Evolutionary conservation across 2,797 vertebrate genomes (phyloP).

Genomic region (Merluccius polli): DNA sequence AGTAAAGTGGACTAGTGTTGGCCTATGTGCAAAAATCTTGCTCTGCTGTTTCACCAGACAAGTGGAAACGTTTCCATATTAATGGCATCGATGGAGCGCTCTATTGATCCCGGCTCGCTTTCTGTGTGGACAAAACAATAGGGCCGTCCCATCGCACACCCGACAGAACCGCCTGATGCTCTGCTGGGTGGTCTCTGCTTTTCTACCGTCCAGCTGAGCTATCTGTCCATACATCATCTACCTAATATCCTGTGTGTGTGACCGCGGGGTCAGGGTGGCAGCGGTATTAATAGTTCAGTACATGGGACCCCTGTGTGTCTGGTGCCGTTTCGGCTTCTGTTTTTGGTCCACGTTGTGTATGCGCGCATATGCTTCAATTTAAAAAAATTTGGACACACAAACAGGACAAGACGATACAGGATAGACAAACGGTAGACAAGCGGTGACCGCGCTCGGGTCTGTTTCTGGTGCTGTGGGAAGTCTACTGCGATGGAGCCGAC

Average conservation of each 20-base stretch:
- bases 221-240: slow-evolving; percentile 43
- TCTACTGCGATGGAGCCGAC: not conserved
- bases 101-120: not conserved
- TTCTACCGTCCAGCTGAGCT: slow-evolving; percentile 34
- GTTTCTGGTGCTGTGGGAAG: not conserved
- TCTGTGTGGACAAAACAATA: not conserved
- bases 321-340: not conserved
- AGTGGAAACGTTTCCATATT: not conserved
- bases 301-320: slow-evolving; percentile 41
- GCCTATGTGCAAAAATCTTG: not conserved
- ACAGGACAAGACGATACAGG: too few relatives aligned
- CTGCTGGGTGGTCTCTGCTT: slow-evolving; percentile 50
- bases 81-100: not conserved
- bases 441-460: not conserved
- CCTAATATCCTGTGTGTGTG: slow-evolving; percentile 29
- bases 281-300: slow-evolving; percentile 58
- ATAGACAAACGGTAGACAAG: too few relatives aligned
- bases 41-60: not conserved
- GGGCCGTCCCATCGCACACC: not conserved
- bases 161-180: slow-evolving; percentile 9
- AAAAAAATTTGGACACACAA: too few relatives aligned
- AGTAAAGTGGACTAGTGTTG: not conserved
- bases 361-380: not conserved
- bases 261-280: slow-evolving; percentile 37
- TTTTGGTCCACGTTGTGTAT: not conserved